A percentile compares a stretch with the other conserved stretches of the same genome.
Evolutionary conservation across 2,888 invertebrate genomes (phyloP).

Genomic region (Xanthorhoe designata): DNA sequence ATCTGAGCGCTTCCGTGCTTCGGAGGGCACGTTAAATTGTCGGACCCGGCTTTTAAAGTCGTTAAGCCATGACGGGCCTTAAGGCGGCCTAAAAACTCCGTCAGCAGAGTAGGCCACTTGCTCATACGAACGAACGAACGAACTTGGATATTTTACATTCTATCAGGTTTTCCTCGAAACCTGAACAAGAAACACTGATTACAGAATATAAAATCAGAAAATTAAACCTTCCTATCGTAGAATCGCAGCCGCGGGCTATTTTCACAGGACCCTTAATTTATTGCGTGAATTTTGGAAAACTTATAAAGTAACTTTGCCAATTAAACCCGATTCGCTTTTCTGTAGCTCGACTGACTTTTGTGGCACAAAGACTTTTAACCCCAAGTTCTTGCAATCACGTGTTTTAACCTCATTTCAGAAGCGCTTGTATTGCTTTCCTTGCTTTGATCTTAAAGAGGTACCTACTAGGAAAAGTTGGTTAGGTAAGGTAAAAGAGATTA

Average conservation of each 20-base stretch:
- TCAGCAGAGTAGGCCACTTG: too few relatives aligned
- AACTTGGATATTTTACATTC: too few relatives aligned
- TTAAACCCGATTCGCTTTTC: conserved; percentile 71
- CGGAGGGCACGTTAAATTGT: too few relatives aligned
- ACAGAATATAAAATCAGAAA: background rate
- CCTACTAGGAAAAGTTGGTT: background rate
- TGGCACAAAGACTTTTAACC: conserved; percentile 55
- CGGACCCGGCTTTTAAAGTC: too few relatives aligned
- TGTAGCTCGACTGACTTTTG: conserved; percentile 57
- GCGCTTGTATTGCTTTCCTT: background rate
- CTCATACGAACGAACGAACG: too few relatives aligned
- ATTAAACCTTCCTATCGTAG: background rate
- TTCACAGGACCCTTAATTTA: conserved; percentile 60
- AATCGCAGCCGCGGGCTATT: background rate
- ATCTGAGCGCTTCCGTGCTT: too few relatives aligned
- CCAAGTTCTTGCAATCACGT: conserved; percentile 56
- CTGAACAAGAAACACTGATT: background rate
- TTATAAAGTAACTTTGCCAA: conserved; percentile 70
- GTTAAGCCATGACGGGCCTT: too few relatives aligned
- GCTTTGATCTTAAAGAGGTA: background rate
- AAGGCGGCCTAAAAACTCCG: too few relatives aligned
- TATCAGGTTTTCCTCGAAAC: too few relatives aligned
- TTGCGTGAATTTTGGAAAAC: conserved; percentile 65
- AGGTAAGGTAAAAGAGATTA: too few relatives aligned
- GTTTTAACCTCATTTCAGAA: background rate